Base-by-base conservation (phyloP, 2,888 invertebrate species). In the Hirtodrosophila trivittata region DNA sequence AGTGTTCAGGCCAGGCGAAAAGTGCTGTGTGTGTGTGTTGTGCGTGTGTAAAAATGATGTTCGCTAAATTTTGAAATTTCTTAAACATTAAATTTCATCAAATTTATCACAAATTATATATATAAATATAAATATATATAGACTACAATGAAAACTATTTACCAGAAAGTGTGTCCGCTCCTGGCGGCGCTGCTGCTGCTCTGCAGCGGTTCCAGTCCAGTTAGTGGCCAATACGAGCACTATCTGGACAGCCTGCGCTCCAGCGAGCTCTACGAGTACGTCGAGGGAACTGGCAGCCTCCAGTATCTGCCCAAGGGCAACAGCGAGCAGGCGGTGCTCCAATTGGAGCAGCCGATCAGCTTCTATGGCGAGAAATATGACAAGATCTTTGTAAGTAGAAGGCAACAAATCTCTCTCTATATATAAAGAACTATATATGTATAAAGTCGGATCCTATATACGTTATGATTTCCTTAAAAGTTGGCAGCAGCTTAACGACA, bases 281-380 rank as follows among this genome's bases (percentile, higher is more conserved):
- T 68, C 9, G 63, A 76, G 46, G 78, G 46, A 16, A 46, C 51
- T n/a, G 87, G 86, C 16, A 75, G 81, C 38, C 74, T 77, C n/a
- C 77, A 87, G 21, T 74, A 73, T 28, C 65, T 91, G 64, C 58
- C 77, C 35, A 71, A 82, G 46, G 91, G 91, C 16, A 89, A 91
- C 70, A 91, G 90, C 62, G 88, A 89, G 55, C 86, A 68, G 52
- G 60, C 82, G 25, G 73, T 80, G 54, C 78, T 91, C 60, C 83
- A 88, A 56, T 72, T 91, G 66, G 87, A 89, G 39, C 85, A 71
- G 26, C 96, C 97, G 1, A 93, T 98, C 52, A 92, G 93, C 45
- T 97, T 97, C 91, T 98, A 94, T 89, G 95, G 95, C 75, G 94
- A 94, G 73, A 91, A 91, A 66, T 97, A 95, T 90, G 93, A 94